Evolutionary conservation across 2,888 invertebrate genomes (phyloP).

Genomic region (Athrips mouffetella): DNA sequence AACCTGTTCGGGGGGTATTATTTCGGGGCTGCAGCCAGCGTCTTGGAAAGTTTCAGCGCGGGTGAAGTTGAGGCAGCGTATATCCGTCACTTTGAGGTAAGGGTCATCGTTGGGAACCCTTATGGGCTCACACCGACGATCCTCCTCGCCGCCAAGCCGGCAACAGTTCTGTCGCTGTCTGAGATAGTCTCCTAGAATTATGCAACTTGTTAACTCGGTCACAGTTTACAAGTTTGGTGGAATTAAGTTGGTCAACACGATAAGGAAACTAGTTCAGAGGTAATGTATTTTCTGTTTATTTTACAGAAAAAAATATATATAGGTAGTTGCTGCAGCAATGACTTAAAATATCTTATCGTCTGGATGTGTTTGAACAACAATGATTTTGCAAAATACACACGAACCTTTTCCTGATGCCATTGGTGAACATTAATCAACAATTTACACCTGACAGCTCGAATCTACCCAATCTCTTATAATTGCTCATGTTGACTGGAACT

Average conservation of each 20-base stretch:
- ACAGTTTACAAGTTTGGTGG: conserved; percentile 7
- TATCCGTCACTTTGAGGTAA: conserved; percentile 57
- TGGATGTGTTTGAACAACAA: too few relatives aligned
- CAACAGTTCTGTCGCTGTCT: conserved; percentile 47
- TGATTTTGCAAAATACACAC: too few relatives aligned
- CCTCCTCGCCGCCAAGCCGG: conserved; percentile 34
- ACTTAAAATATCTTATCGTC: too few relatives aligned
- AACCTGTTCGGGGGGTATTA: conserved; percentile 49
- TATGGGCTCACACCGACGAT: conserved; percentile 53
- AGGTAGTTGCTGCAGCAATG: too few relatives aligned
- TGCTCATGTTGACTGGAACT: too few relatives aligned
- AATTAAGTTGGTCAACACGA: conserved; percentile 1
- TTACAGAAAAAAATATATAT: background rate
- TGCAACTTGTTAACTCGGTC: conserved; percentile 7
- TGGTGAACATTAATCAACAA: too few relatives aligned
- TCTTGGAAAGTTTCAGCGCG: conserved; percentile 64
- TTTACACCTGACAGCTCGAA: too few relatives aligned
- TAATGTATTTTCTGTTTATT: background rate
- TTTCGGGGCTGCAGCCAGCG: conserved; percentile 47
- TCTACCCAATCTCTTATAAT: too few relatives aligned
- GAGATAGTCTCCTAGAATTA: conserved; percentile 49
- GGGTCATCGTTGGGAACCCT: conserved; percentile 53
- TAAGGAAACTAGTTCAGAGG: background rate
- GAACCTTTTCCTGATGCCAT: too few relatives aligned
- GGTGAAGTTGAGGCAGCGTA: conserved; percentile 59